Percentiles rank a stretch among this genome's conserved stretches.
Conservation (phyloP, 2,113 vertebrate species). For the Ardeotis arabs region DNA sequence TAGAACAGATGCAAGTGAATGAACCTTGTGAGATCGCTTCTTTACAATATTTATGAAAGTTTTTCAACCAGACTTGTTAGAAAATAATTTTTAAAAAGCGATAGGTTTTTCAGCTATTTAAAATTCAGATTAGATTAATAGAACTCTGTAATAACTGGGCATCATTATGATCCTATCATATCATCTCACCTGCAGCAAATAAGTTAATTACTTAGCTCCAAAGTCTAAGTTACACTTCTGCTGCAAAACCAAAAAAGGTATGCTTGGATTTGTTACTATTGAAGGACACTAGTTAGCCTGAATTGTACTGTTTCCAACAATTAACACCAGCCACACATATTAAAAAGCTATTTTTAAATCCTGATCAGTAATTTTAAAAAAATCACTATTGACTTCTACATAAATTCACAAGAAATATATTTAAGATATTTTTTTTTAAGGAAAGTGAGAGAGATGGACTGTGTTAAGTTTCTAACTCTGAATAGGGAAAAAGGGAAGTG, state of each 20-base stretch:
- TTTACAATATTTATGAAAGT: background rate
- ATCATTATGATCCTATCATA: background rate
- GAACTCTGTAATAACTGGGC: background rate
- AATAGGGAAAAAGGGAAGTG: background rate
- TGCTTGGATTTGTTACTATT: background rate
- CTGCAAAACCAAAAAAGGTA: background rate
- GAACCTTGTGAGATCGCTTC: background rate
- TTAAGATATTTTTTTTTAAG: background rate
- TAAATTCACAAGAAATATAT: background rate
- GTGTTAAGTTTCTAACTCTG: background rate
- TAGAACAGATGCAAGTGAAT: background rate
- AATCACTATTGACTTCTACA: background rate
- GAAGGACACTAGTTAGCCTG: background rate
- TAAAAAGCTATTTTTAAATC: background rate
- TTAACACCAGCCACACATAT: background rate
- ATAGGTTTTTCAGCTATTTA: background rate
- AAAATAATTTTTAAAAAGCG: background rate
- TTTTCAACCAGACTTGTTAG: background rate
- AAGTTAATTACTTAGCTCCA: background rate
- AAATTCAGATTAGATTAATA: background rate
- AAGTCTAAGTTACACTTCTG: background rate
- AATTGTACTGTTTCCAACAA: background rate
- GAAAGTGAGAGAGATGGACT: background rate
- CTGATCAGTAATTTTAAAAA: background rate
- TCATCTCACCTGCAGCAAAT: background rate